Base-by-base conservation (phyloP, 1,140 invertebrate genomes). In the Bombus pascuorum region DNA sequence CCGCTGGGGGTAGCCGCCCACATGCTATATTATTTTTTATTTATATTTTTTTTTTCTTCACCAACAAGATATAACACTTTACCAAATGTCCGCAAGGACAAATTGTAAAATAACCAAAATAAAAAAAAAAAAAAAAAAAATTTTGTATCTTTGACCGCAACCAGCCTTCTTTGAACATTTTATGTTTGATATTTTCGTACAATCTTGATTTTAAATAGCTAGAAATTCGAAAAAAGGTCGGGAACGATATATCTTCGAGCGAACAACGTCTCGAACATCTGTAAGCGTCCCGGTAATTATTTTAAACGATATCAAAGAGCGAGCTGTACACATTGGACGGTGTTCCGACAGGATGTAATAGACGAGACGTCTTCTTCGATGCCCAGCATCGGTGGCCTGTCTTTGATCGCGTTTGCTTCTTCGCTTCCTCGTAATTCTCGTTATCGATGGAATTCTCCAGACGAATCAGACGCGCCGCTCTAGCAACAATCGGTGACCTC, bases 401-500 rank as follows among this genome's bases (percentile, higher is more conserved):
- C 47, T 72, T 39, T 18, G 34, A 25, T 5, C 10, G 34, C 6
- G 2, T 9, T 1, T 47, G 15, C 6, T 68, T 28, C 1, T 42
- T 18, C 12, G 25, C 42, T 32, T 85, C 77, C 3, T 72, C 82
- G 12, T 9, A 22, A 4, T 83, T 42, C 32, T 79, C 76, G 32
- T 12, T n/a, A 10, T 85, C 22, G 25, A 39, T 59, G 1, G 66
- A 12, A 28, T 28, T 47, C 9, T 72, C 83, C 8, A 80, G 22
- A 0, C 42, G 77, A 25, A 80, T 34, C 0, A 25, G 77, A n/a
- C 53, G 83, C 32, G 65, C 39, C 3, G 77, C 83, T 62, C 83
- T 71, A n/a, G 68, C 77, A 34, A 85, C 25, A 44, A 85, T 85
- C 32, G 76, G 77, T 10, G 77, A 72, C 8, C 9, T 80, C 32